Conservation (phyloP, 2,113 vertebrate genomes). For the Ascaphus truei region DNA sequence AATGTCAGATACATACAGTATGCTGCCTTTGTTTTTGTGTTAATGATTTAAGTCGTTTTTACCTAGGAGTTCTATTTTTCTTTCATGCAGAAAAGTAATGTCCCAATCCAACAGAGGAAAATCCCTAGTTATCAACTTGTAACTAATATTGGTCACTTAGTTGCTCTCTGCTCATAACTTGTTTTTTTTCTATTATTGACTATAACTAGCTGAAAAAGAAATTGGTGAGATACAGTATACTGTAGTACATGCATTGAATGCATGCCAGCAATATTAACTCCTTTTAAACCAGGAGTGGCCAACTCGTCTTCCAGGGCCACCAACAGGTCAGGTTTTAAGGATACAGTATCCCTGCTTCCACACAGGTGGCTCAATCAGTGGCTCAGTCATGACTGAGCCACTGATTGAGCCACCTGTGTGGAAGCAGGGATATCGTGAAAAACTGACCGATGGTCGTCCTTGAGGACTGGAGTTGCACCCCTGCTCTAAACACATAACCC, state of each 20-base stretch:
- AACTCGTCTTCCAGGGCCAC: too few relatives aligned
- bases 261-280: neutral
- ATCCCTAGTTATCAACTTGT: neutral
- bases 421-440: too few relatives aligned
- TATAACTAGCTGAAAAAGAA: neutral
- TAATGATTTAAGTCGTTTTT: conserved; percentile 30
- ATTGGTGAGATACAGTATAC: too few relatives aligned
- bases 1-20: conserved; percentile 37
- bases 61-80: conserved; percentile 2
- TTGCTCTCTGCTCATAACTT: neutral
- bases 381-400: too few relatives aligned
- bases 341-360: too few relatives aligned
- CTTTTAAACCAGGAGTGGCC: too few relatives aligned
- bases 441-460: too few relatives aligned
- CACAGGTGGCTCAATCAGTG: too few relatives aligned
- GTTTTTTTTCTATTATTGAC: neutral
- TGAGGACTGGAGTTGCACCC: too few relatives aligned
- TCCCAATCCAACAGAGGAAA: neutral
- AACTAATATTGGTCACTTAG: neutral
- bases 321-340: too few relatives aligned
- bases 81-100: conserved; percentile 11
- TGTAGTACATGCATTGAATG: neutral
- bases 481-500: too few relatives aligned
- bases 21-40: conserved; percentile 10
- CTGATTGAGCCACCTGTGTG: too few relatives aligned